phyloP scores from a whole-genome alignment of 2,113 vertebrate genomes.

The Ctenomys sociabilis region DNA sequence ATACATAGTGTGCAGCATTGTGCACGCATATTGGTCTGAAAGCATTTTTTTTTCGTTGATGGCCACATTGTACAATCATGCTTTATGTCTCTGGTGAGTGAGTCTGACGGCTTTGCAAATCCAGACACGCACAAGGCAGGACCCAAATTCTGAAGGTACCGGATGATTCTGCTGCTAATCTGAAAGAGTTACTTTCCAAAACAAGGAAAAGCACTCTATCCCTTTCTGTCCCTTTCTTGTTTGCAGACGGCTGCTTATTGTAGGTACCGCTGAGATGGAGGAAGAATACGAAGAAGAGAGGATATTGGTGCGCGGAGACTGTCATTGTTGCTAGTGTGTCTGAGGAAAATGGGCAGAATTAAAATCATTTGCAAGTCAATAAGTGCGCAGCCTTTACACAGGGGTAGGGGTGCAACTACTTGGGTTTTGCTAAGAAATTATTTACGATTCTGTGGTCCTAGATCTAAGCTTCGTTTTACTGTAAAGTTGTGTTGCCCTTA shows the following conservation, averaged over 20 bases:
- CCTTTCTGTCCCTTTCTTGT: neutral
- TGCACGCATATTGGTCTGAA: neutral
- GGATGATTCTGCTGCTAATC: neutral
- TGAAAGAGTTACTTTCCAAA: neutral
- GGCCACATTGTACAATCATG: neutral
- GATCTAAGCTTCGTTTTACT: neutral
- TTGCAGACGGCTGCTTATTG: neutral
- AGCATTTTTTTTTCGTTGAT: neutral
- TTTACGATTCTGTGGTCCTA: neutral
- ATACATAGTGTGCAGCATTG: neutral
- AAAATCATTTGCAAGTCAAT: neutral
- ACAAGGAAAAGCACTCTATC: neutral
- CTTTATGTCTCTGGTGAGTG: neutral
- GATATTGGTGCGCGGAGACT: neutral
- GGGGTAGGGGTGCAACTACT: neutral
- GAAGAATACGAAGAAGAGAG: neutral
- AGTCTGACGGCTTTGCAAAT: neutral
- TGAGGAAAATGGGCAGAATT: neutral
- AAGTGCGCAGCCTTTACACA: neutral
- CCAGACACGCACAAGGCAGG: neutral
- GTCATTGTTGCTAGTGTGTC: neutral
- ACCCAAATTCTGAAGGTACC: neutral
- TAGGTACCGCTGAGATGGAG: neutral
- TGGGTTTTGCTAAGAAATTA: neutral
- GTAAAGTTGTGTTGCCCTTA: neutral